phyloP scores from a whole-genome alignment of 1,140 invertebrate genomes.

The Rhagoletis zephyria region DNA sequence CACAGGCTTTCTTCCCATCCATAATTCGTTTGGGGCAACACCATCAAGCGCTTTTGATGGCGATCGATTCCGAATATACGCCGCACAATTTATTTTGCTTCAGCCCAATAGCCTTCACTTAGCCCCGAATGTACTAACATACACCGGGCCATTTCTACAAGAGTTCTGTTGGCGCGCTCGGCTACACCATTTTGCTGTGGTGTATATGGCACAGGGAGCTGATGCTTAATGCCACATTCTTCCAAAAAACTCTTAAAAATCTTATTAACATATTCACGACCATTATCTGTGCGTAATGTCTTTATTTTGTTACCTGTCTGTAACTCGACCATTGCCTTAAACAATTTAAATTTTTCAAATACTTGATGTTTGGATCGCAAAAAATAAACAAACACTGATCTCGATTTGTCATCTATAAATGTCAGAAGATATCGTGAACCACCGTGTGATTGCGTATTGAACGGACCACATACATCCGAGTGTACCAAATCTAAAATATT shows the following conservation, averaged over 20 bases:
- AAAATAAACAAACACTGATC: conserved; percentile 63
- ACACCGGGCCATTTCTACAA: conserved; percentile 59
- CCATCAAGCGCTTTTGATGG: no score
- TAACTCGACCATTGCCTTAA: conserved; percentile 63
- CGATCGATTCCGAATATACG: no score
- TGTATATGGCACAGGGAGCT: no score
- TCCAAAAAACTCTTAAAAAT: conserved; percentile 62
- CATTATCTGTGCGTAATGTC: conserved; percentile 64
- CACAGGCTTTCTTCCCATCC: conserved; percentile 62
- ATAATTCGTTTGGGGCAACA: no score
- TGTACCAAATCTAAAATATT: no score
- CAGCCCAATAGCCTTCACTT: conserved; percentile 59
- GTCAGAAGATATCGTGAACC: no score
- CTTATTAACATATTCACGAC: conserved; percentile 62
- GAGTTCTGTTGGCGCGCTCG: conserved; percentile 60
- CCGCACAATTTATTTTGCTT: conserved; percentile 57
- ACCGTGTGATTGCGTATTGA: no score
- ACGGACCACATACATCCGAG: conserved; percentile 19
- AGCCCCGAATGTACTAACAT: conserved; percentile 70
- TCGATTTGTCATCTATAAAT: conserved; percentile 66
- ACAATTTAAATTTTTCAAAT: conserved; percentile 61
- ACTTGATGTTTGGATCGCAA: conserved; percentile 65
- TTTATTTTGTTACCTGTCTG: conserved; percentile 63
- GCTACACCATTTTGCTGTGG: conserved; percentile 66
- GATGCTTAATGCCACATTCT: conserved; percentile 53